Base-by-base conservation (phyloP, 2,797 vertebrate species). In the Propithecus deckenii region DNA sequence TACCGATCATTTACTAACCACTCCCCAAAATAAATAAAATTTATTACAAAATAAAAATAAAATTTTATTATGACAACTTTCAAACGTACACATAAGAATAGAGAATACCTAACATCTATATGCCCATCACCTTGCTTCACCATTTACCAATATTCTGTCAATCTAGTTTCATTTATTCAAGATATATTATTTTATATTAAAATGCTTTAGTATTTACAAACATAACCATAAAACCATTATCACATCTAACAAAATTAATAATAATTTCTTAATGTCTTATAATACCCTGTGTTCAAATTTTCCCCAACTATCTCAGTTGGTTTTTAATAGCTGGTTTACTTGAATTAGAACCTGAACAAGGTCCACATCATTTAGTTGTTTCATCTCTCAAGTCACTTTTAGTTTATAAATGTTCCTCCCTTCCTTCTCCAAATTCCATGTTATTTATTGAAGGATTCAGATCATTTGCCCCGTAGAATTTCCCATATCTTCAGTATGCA, bases 161-260 rank as follows among this genome's bases (percentile, higher is more conserved):
- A 35, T 9, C 52, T 84, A 48, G 23, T 41, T 88, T 78, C 38
- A 52, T 38, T 83, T 92, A n/a, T 84, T 78, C 23, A 63, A 84
- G 65, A 46, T 9, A 74, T 59, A 55, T 61, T 84, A 83, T 52
- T 85, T 92, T 32, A 43, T 4, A 84, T n/a, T 67, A 78, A 89
- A 92, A 71, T 69, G 14, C 41, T 52, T 88, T 67, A 76, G n/a
- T 43, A 92, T 61, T 83, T 83, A 86, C 87, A 65, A 87, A 86
- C 65, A 87, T 12, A 81, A 41, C 15, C 48, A 87, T 57, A 87
- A 25, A 28, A 38, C 5, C 48, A 89, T 41, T 59, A 76, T 48
- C 30, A 61, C 25, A 79, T 5, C n/a, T 41, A 85, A 71, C 7
- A 71, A 61, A 71, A 88, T 35, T 61, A 61, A 74, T 30, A 87